Conservation (phyloP, 2,113 vertebrate genomes). For the Actenoides hombroni region DNA sequence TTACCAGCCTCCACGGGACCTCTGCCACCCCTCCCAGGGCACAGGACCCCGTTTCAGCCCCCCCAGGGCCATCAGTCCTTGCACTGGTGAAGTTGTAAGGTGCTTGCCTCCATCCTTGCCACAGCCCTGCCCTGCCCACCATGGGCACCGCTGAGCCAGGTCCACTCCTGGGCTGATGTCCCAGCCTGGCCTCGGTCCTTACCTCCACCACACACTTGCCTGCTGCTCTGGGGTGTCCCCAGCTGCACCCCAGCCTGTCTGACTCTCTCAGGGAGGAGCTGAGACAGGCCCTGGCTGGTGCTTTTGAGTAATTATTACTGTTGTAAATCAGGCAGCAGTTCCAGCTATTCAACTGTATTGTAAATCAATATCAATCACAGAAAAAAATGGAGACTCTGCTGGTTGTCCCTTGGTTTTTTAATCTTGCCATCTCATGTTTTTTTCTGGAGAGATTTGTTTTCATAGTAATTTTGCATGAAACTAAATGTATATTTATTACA, state of each 20-base stretch:
- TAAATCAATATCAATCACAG: background rate
- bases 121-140: background rate
- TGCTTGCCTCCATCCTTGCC: background rate
- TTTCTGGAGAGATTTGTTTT: background rate
- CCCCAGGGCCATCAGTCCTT: background rate
- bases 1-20: background rate
- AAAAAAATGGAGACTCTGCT: background rate
- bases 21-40: background rate
- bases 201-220: background rate
- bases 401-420: background rate
- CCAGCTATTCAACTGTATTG: background rate
- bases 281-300: background rate
- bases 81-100: rapidly evolving
- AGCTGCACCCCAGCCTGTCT: background rate
- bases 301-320: background rate
- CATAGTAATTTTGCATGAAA: background rate
- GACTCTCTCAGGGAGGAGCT: rapidly evolving
- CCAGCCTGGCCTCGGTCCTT: background rate
- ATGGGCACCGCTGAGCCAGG: rapidly evolving
- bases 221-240: background rate
- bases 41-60: background rate
- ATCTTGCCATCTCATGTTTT: background rate
- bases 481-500: slow-evolving; percentile 15
- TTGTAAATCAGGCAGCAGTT: background rate
- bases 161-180: background rate